These are phyloP conservation scores for Hylia prasina DNA, from an alignment of 2,113 vertebrate genomes.

Conservation along the genomic window DNA sequence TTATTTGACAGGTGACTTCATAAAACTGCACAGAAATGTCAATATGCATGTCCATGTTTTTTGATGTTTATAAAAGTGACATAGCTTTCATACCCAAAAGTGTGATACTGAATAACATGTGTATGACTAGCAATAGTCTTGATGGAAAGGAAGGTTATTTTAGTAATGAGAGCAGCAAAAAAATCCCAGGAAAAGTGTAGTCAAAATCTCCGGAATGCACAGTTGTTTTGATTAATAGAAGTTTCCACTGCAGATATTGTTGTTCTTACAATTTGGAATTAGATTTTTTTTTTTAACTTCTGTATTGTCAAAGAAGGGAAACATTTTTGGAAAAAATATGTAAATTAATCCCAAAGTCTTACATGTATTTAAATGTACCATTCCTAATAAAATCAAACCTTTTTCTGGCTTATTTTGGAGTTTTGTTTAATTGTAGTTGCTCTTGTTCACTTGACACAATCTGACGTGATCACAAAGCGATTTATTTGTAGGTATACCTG, in stretches of 20 bases:
- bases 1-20: conserved; percentile 60
- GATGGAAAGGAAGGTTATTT: conserved; percentile 52
- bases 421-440: neutral
- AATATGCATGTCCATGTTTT: conserved; percentile 64
- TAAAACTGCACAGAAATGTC: conserved; percentile 59
- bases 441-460: neutral
- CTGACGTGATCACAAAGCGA: neutral
- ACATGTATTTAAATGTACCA: conserved; percentile 65
- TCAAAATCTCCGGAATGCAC: conserved; percentile 36
- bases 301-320: conserved; percentile 57
- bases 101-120: conserved; percentile 30
- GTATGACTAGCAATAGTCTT: conserved; percentile 54
- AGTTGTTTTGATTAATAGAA: conserved; percentile 51
- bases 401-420: conserved; percentile 53
- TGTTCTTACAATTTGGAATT: conserved; percentile 49
- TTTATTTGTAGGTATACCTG: neutral
- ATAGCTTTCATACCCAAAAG: conserved; percentile 52
- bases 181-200: conserved; percentile 39
- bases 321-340: conserved; percentile 41
- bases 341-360: conserved; percentile 65
- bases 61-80: conserved; percentile 60
- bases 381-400: conserved; percentile 67
- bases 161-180: conserved; percentile 41
- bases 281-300: conserved; percentile 46
- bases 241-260: conserved; percentile 41